Evolutionary conservation across 2,797 vertebrate species (phyloP).

Genomic region (Macroramphosus scolopax): DNA sequence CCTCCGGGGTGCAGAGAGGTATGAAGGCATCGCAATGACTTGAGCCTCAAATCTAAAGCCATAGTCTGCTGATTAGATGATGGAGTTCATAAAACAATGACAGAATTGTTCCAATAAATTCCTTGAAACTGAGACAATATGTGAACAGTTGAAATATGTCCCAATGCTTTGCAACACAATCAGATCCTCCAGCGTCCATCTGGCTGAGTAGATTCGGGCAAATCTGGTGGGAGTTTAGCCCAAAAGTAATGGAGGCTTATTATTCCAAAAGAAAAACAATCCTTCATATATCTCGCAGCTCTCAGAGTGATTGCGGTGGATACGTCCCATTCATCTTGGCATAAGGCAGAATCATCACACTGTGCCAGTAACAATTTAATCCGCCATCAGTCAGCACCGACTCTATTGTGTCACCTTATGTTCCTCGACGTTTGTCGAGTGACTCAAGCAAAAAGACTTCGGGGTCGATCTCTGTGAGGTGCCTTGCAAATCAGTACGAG

Average conservation of each 20-base stretch:
- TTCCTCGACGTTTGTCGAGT: too few relatives aligned
- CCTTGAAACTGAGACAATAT: constrained; percentile 22
- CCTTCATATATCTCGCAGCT: constrained; percentile 46
- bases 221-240: constrained; percentile 26
- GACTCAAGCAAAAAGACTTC: too few relatives aligned
- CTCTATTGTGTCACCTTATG: constrained; percentile 24
- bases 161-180: constrained; percentile 4
- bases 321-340: constrained; percentile 56
- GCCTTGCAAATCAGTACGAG: constrained; percentile 13
- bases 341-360: constrained; percentile 35
- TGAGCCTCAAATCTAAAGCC: constrained; percentile 44
- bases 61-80: constrained; percentile 36
- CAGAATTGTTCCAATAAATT: constrained; percentile 25
- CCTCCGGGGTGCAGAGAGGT: constrained; percentile 35
- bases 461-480: constrained; percentile 27
- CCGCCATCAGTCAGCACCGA: constrained; percentile 54
- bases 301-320: constrained; percentile 49
- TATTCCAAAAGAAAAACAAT: constrained; percentile 43
- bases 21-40: constrained; percentile 53
- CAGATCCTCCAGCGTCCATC: constrained; percentile 25
- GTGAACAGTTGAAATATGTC: constrained; percentile 28
- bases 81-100: constrained; percentile 17
- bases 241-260: constrained; percentile 45
- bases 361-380: constrained; percentile 53
- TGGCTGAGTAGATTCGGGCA: constrained; percentile 40